Percentiles rank a stretch among this genome's conserved stretches.
Evolutionary conservation across 2,113 vertebrate genomes (phyloP).

Genomic region (Plectropomus leopardus): DNA sequence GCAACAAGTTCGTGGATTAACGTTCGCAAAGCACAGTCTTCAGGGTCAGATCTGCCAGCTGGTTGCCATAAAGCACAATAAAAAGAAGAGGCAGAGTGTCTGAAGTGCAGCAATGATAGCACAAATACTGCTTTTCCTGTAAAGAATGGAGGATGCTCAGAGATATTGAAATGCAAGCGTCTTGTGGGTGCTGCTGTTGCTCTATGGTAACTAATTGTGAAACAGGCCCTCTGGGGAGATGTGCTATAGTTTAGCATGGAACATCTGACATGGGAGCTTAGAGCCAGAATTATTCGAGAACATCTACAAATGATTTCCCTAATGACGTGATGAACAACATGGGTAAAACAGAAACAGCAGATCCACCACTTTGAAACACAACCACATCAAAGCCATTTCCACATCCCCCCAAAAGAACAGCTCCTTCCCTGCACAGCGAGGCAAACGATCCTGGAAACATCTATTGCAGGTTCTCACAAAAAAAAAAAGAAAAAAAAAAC

Average conservation of each 20-base stretch:
- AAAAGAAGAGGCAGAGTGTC: constrained; percentile 14
- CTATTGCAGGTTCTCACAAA: constrained; percentile 18
- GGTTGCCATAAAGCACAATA: constrained; percentile 24
- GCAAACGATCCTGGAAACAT: constrained; percentile 38
- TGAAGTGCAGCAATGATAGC: constrained; percentile 20
- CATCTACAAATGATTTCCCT: constrained; percentile 60
- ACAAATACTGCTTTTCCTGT: constrained; percentile 21
- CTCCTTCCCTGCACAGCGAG: constrained; percentile 1
- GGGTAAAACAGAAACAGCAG: constrained; percentile 42
- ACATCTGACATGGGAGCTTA: constrained; percentile 38
- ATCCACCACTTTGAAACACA: constrained; percentile 49
- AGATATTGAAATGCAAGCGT: constrained; percentile 16
- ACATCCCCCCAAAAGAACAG: constrained; percentile 52
- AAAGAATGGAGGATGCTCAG: neutral
- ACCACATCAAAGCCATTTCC: constrained; percentile 56
- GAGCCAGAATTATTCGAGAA: constrained; percentile 52
- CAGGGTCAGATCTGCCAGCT: constrained; percentile 47
- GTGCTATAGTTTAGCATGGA: constrained; percentile 28
- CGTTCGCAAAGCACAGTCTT: constrained; percentile 13
- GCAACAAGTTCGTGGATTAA: constrained; percentile 65
- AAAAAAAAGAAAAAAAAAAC: constrained; percentile 21
- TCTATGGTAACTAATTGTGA: constrained; percentile 54
- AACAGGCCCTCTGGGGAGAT: constrained; percentile 34
- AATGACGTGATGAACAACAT: constrained; percentile 38
- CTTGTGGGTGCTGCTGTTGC: constrained; percentile 31